Conservation (phyloP, 2,888 invertebrate species). For the Cecidostiba fungosa region DNA sequence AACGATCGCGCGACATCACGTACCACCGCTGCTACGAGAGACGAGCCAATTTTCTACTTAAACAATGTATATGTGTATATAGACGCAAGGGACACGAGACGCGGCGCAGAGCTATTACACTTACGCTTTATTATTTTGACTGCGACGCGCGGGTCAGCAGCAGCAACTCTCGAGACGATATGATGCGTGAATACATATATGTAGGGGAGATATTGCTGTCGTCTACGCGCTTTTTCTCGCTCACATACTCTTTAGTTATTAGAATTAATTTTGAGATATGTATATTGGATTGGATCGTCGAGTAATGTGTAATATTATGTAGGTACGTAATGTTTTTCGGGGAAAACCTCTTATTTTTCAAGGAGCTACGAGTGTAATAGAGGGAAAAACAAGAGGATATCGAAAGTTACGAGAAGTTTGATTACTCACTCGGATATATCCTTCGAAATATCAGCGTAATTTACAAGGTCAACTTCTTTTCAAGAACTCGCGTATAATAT, state of each 20-base stretch:
- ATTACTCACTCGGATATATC: not conserved
- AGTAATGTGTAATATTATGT: too few relatives aligned
- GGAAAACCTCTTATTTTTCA: not conserved
- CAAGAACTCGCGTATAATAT: not conserved
- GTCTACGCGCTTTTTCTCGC: not conserved
- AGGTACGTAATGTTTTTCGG: not conserved
- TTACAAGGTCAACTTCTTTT: not conserved
- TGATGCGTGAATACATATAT: not conserved
- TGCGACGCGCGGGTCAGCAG: slow-evolving; percentile 8
- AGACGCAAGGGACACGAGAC: not conserved
- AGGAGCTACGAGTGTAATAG: too few relatives aligned
- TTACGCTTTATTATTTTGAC: slow-evolving; percentile 47
- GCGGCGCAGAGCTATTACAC: slow-evolving; percentile 16
- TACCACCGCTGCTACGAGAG: not conserved
- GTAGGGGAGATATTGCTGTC: not conserved
- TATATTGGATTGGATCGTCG: not conserved
- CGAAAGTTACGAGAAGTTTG: too few relatives aligned
- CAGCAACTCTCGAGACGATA: not conserved
- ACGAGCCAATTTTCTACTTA: slow-evolving; percentile 16
- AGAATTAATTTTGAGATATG: not conserved
- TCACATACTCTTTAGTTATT: not conserved
- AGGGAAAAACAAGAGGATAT: too few relatives aligned
- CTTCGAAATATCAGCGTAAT: not conserved
- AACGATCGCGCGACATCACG: slow-evolving; percentile 10
- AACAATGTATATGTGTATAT: slow-evolving; percentile 9